phyloP scores from a whole-genome alignment of 2,888 invertebrate genomes.

The Disparrhopalites patrizii region DNA sequence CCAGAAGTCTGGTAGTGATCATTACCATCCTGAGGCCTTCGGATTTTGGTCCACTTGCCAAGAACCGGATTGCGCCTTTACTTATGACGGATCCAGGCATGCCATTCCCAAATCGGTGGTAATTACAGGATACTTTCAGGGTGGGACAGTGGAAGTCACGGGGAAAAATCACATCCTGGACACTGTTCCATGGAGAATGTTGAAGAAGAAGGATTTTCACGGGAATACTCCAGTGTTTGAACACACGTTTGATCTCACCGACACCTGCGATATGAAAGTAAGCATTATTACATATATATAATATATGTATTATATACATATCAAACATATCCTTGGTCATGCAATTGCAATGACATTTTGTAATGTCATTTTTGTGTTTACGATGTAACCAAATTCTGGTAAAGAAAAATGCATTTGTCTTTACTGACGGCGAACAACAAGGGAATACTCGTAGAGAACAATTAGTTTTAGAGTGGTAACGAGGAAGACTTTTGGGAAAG shows the following conservation, averaged over 20 bases:
- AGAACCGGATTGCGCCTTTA: slow-evolving; percentile 4
- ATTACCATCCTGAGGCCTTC: background rate
- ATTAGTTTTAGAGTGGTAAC: too few relatives aligned
- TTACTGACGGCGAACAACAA: too few relatives aligned
- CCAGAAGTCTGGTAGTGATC: background rate
- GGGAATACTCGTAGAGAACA: too few relatives aligned
- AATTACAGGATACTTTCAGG: slow-evolving; percentile 13
- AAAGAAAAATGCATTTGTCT: too few relatives aligned
- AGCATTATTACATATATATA: background rate
- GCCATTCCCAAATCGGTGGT: background rate
- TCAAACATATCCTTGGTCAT: background rate
- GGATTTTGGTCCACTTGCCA: slow-evolving; percentile 25
- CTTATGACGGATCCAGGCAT: slow-evolving; percentile 9
- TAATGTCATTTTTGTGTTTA: background rate
- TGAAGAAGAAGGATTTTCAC: background rate
- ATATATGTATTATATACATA: too few relatives aligned
- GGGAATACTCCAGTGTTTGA: slow-evolving; percentile 11
- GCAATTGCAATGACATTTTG: background rate
- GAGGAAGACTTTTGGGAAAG: too few relatives aligned
- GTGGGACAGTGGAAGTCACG: slow-evolving; percentile 10
- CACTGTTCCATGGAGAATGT: background rate
- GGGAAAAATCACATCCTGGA: slow-evolving; percentile 13
- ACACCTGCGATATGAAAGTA: slow-evolving; percentile 6
- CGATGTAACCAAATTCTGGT: too few relatives aligned
- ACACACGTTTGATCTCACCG: slow-evolving; percentile 17